Evolutionary conservation across 2,113 vertebrate genomes (phyloP).

Genomic region (Paratilapia polleni): DNA sequence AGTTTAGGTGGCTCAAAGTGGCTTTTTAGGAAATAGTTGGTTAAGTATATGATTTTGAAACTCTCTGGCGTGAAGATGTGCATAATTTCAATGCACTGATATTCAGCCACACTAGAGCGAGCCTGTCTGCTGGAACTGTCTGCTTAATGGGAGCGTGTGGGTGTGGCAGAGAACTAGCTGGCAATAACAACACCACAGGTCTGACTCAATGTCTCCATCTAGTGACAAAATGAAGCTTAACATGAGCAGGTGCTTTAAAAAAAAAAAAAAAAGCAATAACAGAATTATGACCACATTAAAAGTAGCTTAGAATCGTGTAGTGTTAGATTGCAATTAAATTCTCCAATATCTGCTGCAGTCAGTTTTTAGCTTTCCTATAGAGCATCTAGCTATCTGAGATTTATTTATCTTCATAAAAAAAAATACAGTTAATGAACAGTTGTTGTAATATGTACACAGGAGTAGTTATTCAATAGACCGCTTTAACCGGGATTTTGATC

Average conservation of each 20-base stretch:
- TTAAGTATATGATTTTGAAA: slow-evolving; percentile 8
- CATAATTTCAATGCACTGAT: slow-evolving; percentile 28
- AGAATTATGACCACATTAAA: background rate
- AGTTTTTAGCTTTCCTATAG: background rate
- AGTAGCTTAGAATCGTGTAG: background rate
- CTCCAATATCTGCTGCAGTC: background rate
- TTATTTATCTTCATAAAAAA: background rate
- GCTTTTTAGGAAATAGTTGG: background rate
- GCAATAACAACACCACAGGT: background rate
- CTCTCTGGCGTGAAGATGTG: slow-evolving; percentile 37
- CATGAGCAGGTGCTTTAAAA: background rate
- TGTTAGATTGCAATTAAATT: background rate
- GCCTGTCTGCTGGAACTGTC: slow-evolving; percentile 55
- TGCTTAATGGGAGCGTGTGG: slow-evolving; percentile 60
- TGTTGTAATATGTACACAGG: background rate
- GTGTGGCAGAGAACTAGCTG: slow-evolving; percentile 58
- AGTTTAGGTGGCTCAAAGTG: background rate
- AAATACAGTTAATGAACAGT: background rate
- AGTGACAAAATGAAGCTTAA: background rate
- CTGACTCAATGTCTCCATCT: slow-evolving; percentile 61
- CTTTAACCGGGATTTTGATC: background rate
- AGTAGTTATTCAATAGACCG: no score
- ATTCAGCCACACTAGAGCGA: slow-evolving; percentile 42
- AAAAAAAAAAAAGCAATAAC: background rate
- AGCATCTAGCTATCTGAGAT: background rate